These are phyloP conservation scores for Telmatochromis bifrenatus DNA, from an alignment of 2,113 vertebrate species.

Conservation along the genomic window DNA sequence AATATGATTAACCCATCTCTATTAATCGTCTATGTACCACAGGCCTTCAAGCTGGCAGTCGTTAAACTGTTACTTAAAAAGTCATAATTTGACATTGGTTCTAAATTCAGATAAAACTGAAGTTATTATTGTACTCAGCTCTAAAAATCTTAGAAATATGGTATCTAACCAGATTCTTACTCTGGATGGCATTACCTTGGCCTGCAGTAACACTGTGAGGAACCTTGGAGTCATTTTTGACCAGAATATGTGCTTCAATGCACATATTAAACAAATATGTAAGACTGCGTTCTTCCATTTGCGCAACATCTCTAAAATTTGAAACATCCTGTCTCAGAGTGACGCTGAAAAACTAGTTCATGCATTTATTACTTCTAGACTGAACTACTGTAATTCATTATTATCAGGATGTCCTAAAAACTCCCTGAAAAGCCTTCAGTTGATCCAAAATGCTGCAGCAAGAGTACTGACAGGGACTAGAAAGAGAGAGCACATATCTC, in stretches of 20 bases:
- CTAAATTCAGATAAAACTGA: not conserved
- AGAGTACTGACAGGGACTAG: not conserved
- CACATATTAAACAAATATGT: not conserved
- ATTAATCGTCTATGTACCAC: not conserved
- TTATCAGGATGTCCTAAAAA: not conserved
- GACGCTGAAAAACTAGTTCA: not conserved
- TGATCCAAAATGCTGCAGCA: not conserved
- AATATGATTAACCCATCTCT: not conserved
- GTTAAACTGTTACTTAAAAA: not conserved
- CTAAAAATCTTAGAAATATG: not conserved
- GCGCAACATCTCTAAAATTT: not conserved
- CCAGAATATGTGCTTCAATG: accelerated
- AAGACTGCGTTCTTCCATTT: not conserved
- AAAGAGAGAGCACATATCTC: not conserved
- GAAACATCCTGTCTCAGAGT: not conserved
- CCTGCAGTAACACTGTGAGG: not conserved
- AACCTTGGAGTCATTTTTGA: not conserved
- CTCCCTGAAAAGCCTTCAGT: not conserved
- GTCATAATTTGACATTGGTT: not conserved
- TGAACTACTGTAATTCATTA: not conserved
- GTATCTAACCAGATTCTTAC: not conserved
- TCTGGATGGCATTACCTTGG: not conserved
- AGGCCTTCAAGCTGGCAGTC: not conserved
- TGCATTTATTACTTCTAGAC: not conserved
- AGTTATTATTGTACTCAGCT: not conserved